These are phyloP conservation scores for Paracyclopina nana DNA, from an alignment of 1,140 invertebrate genomes.

Conservation along the genomic window DNA sequence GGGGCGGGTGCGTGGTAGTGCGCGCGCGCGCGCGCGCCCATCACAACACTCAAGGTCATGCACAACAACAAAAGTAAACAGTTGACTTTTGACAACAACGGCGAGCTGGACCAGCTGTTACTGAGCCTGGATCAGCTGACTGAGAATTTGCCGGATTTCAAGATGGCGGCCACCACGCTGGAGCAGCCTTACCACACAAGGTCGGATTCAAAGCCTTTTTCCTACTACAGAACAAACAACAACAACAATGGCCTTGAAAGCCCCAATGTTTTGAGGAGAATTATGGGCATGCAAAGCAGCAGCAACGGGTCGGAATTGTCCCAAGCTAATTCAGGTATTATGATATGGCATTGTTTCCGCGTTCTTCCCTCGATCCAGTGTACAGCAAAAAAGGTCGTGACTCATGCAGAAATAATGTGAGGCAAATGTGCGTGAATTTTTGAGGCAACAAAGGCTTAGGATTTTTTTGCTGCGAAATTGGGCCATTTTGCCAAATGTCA, in stretches of 20 bases:
- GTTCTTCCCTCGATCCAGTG: too few relatives aligned
- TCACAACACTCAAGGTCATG: too few relatives aligned
- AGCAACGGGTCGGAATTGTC: not conserved
- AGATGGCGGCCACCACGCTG: not conserved
- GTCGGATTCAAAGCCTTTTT: slow-evolving; percentile 55
- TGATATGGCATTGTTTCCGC: too few relatives aligned
- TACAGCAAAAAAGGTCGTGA: not conserved
- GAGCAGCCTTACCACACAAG: slow-evolving; percentile 50
- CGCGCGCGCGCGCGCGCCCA: too few relatives aligned
- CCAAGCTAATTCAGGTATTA: not conserved
- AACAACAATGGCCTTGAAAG: slow-evolving; percentile 31
- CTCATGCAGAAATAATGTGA: not conserved
- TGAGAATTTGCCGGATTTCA: not conserved
- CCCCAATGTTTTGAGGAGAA: slow-evolving; percentile 18
- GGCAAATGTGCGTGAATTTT: too few relatives aligned
- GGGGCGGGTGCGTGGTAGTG: too few relatives aligned
- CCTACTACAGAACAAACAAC: slow-evolving; percentile 35
- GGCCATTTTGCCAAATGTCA: too few relatives aligned
- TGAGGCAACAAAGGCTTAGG: too few relatives aligned
- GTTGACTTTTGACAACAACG: too few relatives aligned
- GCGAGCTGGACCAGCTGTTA: not conserved
- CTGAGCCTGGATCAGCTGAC: not conserved
- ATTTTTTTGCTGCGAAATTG: too few relatives aligned
- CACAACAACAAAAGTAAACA: too few relatives aligned
- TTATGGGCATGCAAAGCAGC: slow-evolving; percentile 23